Evolutionary conservation across 2,888 invertebrate genomes (phyloP), one percentile per base, ranked within the genome.

Genomic region (Heteromurus nitidus): DNA sequence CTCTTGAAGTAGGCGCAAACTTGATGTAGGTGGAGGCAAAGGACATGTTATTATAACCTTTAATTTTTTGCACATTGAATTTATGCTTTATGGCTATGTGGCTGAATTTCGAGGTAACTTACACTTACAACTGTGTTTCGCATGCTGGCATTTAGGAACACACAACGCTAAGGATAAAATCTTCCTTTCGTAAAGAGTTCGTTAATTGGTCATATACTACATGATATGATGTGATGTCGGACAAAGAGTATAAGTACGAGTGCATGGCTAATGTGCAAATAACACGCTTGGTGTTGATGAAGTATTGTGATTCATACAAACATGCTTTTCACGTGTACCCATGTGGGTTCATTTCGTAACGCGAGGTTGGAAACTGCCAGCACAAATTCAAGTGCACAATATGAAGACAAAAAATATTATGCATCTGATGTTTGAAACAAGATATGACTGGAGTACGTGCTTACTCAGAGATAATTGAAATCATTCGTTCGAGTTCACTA

Each of bases 11-110:
- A 65, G 1, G 68, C 28, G 13, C 16, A 50, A 31, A 31, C 62
- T 67, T 11, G n/a, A 75, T 68, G 68, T 76, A 69, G 76, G 76
- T 76, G 76, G 76, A 68, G 28, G 69, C 50, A 69, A 76, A 76
- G 76, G 76, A 76, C 69, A 69, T 68, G 75, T 76, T 67, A 58
- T 76, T 67, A 55, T 30, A 22, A 31, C 31, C 44, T 44, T 58
- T 76, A 42, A 58, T 68, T 42, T 47, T 42, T n/a, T 30, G 26
- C 16, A 67, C n/a, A n/a, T 67, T 67, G 67, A 68, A 60, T 76
- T 67, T 68, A 76, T 76, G 67, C 67, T 42, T 67, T 55, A 68
- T 47, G 75, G 47, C 68, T 68, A 68, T 68, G 22, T 67, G 47
- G 47, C 60, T 44, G 47, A 18, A 58, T 60, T 70, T 58, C 24